These are phyloP conservation scores for Bombus superbus DNA, from an alignment of 1,140 invertebrate species.

Conservation along the genomic window DNA sequence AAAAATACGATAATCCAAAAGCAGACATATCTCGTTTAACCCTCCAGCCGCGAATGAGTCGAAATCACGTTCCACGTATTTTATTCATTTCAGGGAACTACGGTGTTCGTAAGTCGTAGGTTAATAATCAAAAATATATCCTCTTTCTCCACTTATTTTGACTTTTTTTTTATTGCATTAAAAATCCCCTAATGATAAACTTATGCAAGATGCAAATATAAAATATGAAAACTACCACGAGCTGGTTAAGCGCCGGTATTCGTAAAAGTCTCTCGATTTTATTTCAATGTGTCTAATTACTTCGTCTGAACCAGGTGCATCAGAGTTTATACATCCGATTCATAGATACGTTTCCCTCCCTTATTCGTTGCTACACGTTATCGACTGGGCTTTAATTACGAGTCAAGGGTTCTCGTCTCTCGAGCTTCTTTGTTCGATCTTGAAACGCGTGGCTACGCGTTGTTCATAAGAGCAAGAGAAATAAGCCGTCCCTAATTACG, in stretches of 20 bases:
- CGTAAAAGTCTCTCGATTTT: not conserved
- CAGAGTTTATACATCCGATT: not conserved
- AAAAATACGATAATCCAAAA: too few species aligned
- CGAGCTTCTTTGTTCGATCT: constrained; percentile 12
- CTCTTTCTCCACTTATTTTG: too few species aligned
- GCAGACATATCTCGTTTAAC: too few species aligned
- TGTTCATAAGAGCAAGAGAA: not conserved
- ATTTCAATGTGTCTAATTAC: not conserved
- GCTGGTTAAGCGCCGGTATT: not conserved
- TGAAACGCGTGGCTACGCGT: constrained; percentile 25
- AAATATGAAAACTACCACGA: too few species aligned
- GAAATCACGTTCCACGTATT: too few species aligned
- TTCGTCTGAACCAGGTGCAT: not conserved
- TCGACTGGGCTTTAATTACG: constrained; percentile 55
- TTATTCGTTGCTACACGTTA: not conserved
- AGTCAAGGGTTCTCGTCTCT: constrained; percentile 22
- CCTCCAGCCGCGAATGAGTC: too few species aligned
- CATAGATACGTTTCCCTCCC: not conserved
- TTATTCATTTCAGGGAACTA: too few species aligned
- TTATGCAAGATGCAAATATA: too few species aligned
- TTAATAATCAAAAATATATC: too few species aligned
- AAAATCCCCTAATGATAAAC: too few species aligned
- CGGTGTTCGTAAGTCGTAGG: too few species aligned
- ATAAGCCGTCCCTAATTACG: constrained; percentile 33
- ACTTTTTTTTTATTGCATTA: too few species aligned